Evolutionary conservation across 2,888 invertebrate genomes (phyloP), one percentile per base, ranked within the genome.

Genomic region (Spisula subtruncata): DNA sequence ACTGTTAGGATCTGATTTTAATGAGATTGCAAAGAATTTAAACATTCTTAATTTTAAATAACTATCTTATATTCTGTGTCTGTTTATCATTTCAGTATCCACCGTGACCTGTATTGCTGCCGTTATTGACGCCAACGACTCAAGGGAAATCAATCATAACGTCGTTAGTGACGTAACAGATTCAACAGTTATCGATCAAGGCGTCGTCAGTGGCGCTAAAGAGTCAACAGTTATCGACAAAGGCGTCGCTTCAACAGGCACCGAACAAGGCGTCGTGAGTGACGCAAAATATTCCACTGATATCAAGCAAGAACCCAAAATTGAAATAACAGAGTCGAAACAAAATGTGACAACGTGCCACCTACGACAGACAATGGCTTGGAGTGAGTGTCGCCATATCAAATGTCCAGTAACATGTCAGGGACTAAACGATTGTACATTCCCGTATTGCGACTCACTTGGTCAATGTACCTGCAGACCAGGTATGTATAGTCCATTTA

Each of bases 321-420:
- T 75, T 20, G 51, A 56, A 16, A 29, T 35, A 32, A 20, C 29
- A 20, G 56, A 32, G 10, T 32, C 25, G 10, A 54, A 35, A 4
- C 12, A 35, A 0, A 82, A 82, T 32, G 29, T 18, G 8, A 82
- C 82, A 14, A 66, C 16, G n/a, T 90, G 89, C 54, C 85, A 87
- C n/a, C 75, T 88, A 18, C 48, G 86, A 35, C 86, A 86, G 83
- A 90, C 85, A 0, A 90, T 88, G 91, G 91, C 89, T 12, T 91
- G 89, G 87, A 32, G 25, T 8, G 89, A 89, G 48, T 91, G 90
- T 41, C 83, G 54, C 29, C 81, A 82, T 18, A 41, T 87, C 4
- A 18, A 66, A 29, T 91, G 90, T 29, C 75, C 81, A 16, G 51
- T 60, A 32, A 35, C 90, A 29, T 91, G 90, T 85, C 41, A 71